Percentiles rank a stretch among this genome's conserved stretches.
Conservation (phyloP, 1,140 invertebrate genomes). For the Hylyphantes graminicola region DNA sequence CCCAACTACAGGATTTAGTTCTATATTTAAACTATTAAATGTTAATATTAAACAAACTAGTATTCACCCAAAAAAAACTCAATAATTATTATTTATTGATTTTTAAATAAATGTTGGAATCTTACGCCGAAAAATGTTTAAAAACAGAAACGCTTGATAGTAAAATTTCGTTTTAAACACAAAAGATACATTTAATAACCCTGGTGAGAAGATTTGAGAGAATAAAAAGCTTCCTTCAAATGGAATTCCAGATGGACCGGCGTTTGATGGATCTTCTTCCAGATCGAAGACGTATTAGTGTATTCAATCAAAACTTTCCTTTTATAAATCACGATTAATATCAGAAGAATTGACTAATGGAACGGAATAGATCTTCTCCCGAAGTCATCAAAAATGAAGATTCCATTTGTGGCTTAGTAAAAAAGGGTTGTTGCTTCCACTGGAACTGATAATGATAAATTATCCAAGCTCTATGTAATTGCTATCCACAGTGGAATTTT, state of each 20-base stretch:
- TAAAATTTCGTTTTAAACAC: neutral
- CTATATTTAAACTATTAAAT: too few species aligned
- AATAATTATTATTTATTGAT: neutral
- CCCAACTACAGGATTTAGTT: too few species aligned
- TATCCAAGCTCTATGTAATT: neutral
- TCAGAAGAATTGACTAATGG: conserved; percentile 4
- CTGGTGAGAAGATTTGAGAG: neutral
- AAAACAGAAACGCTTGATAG: neutral
- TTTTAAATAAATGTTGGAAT: neutral
- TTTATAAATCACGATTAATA: conserved; percentile 39
- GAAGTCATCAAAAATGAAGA: conserved; percentile 13
- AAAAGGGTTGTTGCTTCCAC: neutral
- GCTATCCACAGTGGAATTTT: too few species aligned
- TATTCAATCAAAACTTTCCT: conserved; percentile 22
- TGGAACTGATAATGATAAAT: conserved; percentile 28
- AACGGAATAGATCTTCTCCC: conserved; percentile 1
- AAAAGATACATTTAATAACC: neutral
- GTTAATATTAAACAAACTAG: too few species aligned
- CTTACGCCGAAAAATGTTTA: neutral
- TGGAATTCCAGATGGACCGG: neutral
- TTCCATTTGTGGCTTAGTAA: neutral
- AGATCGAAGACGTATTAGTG: neutral
- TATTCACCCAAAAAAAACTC: neutral
- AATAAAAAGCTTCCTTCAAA: too few species aligned
- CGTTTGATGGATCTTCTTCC: neutral